Evolutionary conservation across 2,888 invertebrate species (phyloP), one percentile per base, ranked within the genome.

Genomic region (Piscicola geometra): DNA sequence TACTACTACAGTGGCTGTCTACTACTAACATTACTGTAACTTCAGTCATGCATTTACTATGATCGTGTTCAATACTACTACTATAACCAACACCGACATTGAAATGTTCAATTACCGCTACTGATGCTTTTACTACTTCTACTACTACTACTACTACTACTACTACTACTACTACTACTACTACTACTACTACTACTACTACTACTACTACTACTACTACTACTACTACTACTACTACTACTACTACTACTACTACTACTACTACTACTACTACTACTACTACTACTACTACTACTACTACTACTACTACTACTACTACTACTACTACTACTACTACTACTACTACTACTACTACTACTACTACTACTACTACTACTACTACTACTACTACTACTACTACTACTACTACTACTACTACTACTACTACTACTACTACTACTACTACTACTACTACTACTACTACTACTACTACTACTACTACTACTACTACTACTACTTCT

Each of bases 331-430:
- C 64, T 64, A 21, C 64, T 21, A 12, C n/a, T 30, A n/a, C 21
- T 64, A 21, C 64, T 64, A 64, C 64, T 64, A 21, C 64, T 64
- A 64, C 64, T 64, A 64, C 64, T 64, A 64, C 64, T 64, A 64
- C 64, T 64, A 64, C 64, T 64, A 64, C 64, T 64, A 64, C 64
- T 64, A 64, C 64, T 64, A 64, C 64, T 64, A 64, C 64, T 64
- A 64, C 64, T 64, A 64, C 64, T 64, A 64, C 64, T 64, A 64
- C 64, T 64, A 64, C 64, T 64, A 64, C 64, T 64, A 64, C 64
- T 64, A 64, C 64, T 64, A 64, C 64, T 64, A 64, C 64, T 64
- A 64, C 64, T 64, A 64, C 64, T 64, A 64, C 64, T 64, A 64
- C 64, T 64, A 64, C 64, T 64, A 64, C 64, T 64, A 64, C 64